These are phyloP conservation scores for Nycticebus coucang DNA, from an alignment of 2,113 vertebrate species.

Conservation along the genomic window DNA sequence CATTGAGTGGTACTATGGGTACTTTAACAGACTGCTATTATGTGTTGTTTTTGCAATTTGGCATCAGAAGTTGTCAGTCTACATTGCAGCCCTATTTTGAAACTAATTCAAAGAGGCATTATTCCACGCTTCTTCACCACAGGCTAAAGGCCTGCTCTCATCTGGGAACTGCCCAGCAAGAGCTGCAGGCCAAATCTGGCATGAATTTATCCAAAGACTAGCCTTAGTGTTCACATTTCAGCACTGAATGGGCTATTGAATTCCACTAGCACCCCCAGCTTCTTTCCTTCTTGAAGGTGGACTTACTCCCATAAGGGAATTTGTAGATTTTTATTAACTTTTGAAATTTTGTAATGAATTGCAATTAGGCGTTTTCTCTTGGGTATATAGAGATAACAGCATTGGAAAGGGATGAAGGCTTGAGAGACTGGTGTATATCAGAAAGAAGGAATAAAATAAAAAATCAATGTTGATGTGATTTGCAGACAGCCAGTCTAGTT, in stretches of 20 bases:
- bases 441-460: background rate
- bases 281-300: conserved; percentile 68
- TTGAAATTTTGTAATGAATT: conserved; percentile 39
- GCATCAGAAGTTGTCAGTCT: conserved; percentile 82
- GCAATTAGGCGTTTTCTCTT: background rate
- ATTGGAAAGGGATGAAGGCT: background rate
- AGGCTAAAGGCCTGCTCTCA: conserved; percentile 79
- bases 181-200: conserved; percentile 87
- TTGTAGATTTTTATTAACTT: conserved; percentile 57
- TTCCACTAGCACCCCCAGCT: conserved; percentile 58
- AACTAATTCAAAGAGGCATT: conserved; percentile 87
- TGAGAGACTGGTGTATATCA: background rate
- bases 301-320: conserved; percentile 63
- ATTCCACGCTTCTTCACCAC: conserved; percentile 82
- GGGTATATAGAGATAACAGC: background rate
- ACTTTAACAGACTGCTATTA: conserved; percentile 83
- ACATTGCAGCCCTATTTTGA: conserved; percentile 82
- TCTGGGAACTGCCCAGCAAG: conserved; percentile 79
- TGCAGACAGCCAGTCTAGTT: background rate
- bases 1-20: conserved; percentile 71
- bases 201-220: conserved; percentile 86
- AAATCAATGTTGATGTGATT: background rate
- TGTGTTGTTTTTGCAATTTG: conserved; percentile 75
- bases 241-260: conserved; percentile 79
- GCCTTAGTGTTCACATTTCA: conserved; percentile 81